Percentiles rank a stretch among this genome's conserved stretches.
Conservation (phyloP, 2,797 vertebrate species). For the Melanogrammus aeglefinus region DNA sequence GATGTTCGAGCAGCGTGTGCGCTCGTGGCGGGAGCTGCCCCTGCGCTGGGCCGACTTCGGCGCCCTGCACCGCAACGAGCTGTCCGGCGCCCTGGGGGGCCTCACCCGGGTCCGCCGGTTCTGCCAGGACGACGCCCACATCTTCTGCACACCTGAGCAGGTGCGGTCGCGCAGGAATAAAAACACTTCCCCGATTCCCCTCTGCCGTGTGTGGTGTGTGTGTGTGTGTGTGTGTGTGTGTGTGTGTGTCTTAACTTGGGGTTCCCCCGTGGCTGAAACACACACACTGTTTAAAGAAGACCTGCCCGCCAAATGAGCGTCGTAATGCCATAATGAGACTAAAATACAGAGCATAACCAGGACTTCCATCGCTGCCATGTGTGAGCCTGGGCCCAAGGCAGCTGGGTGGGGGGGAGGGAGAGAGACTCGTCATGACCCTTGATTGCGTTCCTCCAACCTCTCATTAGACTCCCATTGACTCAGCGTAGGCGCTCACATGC, state of each 20-base stretch:
- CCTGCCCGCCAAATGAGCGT: background rate
- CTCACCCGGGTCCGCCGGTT: slow-evolving; percentile 87
- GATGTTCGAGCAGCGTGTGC: slow-evolving; percentile 88
- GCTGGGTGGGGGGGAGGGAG: too few species aligned
- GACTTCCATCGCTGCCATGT: background rate
- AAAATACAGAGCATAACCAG: background rate
- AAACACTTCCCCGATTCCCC: too few species aligned
- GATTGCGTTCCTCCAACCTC: slow-evolving; percentile 23
- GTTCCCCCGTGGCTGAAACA: background rate
- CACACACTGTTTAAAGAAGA: background rate
- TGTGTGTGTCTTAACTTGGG: background rate
- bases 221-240: background rate
- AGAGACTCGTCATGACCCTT: slow-evolving; percentile 30
- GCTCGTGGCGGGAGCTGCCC: slow-evolving; percentile 92
- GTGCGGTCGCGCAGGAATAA: slow-evolving; percentile 51
- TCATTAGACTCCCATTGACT: slow-evolving; percentile 26
- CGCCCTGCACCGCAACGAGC: slow-evolving; percentile 88
- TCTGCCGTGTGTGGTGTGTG: background rate
- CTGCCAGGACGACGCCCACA: slow-evolving; percentile 93
- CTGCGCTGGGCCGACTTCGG: slow-evolving; percentile 92
- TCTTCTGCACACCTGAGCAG: slow-evolving; percentile 89
- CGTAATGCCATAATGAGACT: background rate
- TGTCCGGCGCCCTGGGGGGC: slow-evolving; percentile 82
- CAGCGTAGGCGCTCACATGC: slow-evolving; percentile 27
- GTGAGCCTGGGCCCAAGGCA: background rate